phyloP scores from a whole-genome alignment of 2,888 invertebrate species.

The Ectemnius cavifrons region DNA sequence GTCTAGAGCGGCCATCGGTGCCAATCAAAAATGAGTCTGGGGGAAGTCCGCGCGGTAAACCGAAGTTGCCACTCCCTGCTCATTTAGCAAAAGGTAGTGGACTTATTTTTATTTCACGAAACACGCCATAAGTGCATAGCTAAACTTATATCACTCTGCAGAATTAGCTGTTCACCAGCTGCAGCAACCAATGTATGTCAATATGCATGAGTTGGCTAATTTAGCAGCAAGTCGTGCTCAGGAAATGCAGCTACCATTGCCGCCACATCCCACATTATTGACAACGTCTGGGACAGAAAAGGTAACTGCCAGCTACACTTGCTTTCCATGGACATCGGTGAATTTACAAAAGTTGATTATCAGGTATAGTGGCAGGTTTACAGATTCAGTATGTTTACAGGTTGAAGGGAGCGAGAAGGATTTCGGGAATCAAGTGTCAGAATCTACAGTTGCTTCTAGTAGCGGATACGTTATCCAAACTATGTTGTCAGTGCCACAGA shows the following conservation, averaged over 20 bases:
- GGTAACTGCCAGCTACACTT: conserved; percentile 33
- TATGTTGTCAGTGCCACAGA: conserved; percentile 80
- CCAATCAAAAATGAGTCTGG: conserved; percentile 74
- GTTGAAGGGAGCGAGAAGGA: conserved; percentile 75
- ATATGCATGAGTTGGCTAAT: conserved; percentile 93
- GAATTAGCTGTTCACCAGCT: conserved; percentile 73
- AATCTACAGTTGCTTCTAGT: conserved; percentile 87
- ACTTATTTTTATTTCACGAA: neutral
- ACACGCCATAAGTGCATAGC: too few relatives aligned
- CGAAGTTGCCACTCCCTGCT: conserved; percentile 82
- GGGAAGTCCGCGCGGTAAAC: conserved; percentile 71
- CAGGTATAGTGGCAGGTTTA: conserved; percentile 4
- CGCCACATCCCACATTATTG: conserved; percentile 69
- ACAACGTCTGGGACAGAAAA: conserved; percentile 55
- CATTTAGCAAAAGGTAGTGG: conserved; percentile 84
- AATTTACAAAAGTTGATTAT: neutral
- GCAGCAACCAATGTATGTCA: conserved; percentile 88
- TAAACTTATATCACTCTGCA: conserved; percentile 39
- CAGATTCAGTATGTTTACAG: conserved; percentile 53
- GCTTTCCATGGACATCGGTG: too few relatives aligned
- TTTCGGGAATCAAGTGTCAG: conserved; percentile 79
- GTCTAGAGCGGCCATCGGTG: conserved; percentile 89
- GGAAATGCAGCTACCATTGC: conserved; percentile 81
- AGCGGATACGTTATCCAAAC: conserved; percentile 89
- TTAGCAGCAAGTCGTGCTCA: conserved; percentile 88